phyloP scores from a whole-genome alignment of 2,888 invertebrate genomes.

The Phrixothrix hirtus region DNA sequence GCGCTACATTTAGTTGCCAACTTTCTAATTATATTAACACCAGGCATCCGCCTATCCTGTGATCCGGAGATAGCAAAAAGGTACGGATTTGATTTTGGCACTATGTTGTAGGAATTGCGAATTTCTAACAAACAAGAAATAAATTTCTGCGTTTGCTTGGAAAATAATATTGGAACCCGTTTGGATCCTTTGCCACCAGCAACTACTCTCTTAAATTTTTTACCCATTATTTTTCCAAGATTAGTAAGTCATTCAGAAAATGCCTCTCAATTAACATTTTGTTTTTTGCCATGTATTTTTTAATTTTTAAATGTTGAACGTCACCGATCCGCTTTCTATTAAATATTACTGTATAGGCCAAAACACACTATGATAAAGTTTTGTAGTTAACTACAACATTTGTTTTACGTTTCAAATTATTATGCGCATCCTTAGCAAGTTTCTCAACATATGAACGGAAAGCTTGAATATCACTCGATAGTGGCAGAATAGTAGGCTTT shows the following conservation, averaged over 20 bases:
- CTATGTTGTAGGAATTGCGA: slow-evolving; percentile 6
- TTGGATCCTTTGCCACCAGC: slow-evolving; percentile 33
- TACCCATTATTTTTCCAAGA: slow-evolving; percentile 22
- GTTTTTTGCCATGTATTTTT: not conserved
- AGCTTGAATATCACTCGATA: slow-evolving; percentile 1
- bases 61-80: not conserved
- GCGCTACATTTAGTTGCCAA: too few relatives aligned
- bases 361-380: slow-evolving; percentile 29
- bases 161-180: slow-evolving; percentile 35
- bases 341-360: slow-evolving; percentile 6
- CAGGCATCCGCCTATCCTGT: too few relatives aligned
- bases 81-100: too few relatives aligned
- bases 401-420: slow-evolving; percentile 7
- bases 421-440: slow-evolving; percentile 20
- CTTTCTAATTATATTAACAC: too few relatives aligned
- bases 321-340: slow-evolving; percentile 14
- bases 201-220: slow-evolving; percentile 33
- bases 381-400: slow-evolving; percentile 20
- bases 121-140: slow-evolving; percentile 13
- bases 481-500: not conserved
- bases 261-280: slow-evolving; percentile 17
- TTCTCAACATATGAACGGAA: slow-evolving; percentile 13
- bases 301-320: slow-evolving; percentile 12
- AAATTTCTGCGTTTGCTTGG: slow-evolving; percentile 24
- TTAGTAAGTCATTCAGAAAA: slow-evolving; percentile 23